Base-by-base conservation (phyloP, 2,797 vertebrate genomes). In the Enteromius thamalakanensis region DNA sequence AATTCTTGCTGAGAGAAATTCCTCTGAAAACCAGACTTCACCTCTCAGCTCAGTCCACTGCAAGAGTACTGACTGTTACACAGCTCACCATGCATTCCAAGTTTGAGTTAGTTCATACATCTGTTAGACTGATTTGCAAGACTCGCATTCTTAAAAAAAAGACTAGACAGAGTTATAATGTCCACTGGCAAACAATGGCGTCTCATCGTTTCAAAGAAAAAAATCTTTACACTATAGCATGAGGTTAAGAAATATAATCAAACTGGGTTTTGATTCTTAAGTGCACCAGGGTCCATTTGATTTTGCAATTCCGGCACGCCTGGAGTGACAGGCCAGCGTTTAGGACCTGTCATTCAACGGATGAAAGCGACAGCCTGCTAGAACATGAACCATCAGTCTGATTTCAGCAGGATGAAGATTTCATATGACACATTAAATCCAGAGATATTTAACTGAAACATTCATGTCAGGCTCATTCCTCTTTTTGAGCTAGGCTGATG, bases 351-450 rank as follows among this genome's bases (percentile, higher is more conserved):
- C 70, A 60, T 75, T 82, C 69, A 62, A 45, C 51, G 32, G 72
- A 55, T 77, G 21, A 77, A 84, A 80, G 75, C 26, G 78, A 69
- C 67, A 81, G 53, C 0, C 81, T 60, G 71, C 47, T 68, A 71
- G 77, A 70, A 68, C 72, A 15, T 78, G 62, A 77, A 53, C 49
- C 83, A 80, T 86, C 80, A 86, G 76, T 55, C 34, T 79, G 71
- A 78, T 83, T 81, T 68, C 49, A 67, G 14, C 49, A 83, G 85
- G 78, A 86, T 79, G 26, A 82, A 84, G 83, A 70, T 85, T 81
- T 75, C 81, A 83, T 40, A 70, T 81, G 80, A 74, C 70, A 82
- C 47, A 47, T 82, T 76, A 76, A 67, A 76, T 76, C 45, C 71
- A 23, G 12, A 86, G 75, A 84, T 75, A 49, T 84, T 82, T 51